phyloP scores from a whole-genome alignment of 2,797 vertebrate species.

The Novumbra hubbsi region DNA sequence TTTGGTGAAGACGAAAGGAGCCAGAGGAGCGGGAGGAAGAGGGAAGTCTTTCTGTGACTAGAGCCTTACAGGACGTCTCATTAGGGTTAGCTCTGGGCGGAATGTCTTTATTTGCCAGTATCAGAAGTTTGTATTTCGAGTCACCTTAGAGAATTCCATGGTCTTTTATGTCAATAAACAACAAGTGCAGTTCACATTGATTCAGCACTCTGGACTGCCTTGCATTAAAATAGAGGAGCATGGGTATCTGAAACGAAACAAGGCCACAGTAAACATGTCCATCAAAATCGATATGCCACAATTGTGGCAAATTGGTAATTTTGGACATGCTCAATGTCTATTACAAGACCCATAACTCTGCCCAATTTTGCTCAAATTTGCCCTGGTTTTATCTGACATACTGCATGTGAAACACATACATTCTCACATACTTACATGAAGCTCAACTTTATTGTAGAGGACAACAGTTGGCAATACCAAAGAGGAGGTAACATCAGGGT shows the following conservation, averaged over 20 bases:
- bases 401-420: no score
- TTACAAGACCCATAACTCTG: no score
- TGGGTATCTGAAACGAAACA: background rate
- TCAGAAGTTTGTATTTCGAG: background rate
- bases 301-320: background rate
- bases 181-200: background rate
- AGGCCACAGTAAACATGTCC: no score
- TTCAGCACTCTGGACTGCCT: background rate
- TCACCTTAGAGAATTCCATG: background rate
- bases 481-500: no score
- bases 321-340: no score
- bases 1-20: conserved; percentile 3
- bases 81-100: background rate
- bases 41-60: background rate
- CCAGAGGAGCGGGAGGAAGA: background rate
- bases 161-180: conserved; percentile 6
- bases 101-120: background rate
- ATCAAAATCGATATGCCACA: background rate
- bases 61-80: background rate
- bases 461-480: no score
- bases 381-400: no score
- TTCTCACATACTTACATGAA: no score
- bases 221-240: background rate
- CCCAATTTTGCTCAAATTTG: no score
- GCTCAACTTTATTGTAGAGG: no score